Base-by-base conservation (phyloP, 2,113 vertebrate species). In the Osmerus mordax region DNA sequence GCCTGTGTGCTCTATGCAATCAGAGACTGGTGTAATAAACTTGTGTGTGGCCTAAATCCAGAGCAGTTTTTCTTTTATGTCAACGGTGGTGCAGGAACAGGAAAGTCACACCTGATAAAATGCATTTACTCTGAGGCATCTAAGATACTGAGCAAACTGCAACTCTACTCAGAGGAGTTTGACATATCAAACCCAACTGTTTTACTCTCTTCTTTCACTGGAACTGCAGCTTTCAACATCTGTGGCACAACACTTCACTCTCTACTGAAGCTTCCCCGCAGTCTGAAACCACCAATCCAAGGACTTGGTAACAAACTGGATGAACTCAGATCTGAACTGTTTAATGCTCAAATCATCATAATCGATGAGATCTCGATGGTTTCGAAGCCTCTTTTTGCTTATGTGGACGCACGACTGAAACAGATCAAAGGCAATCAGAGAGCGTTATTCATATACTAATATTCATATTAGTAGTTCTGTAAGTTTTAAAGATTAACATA, bases 311-410 rank as follows among this genome's bases (percentile, higher is more conserved):
- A 78, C 71, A 47, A 11, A 18, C 58, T 73, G n/a, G 64, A 70
- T 76, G 56, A 79, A 32, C 63, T 72, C 5, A 69, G 72, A 28
- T 54, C 65, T 32, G 32, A 63, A 12, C 52, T 84, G 36, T 64
- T 69, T 28, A 77, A 77, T 70, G 70, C 61, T 23, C 64, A 81
- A 51, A 67, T 83, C 3, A 21, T 79, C 8, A 41, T 83, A 1
- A 81, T 79, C 23, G 72, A 83, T 58, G 69, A 79, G 54, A 41
- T 81, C 4, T 78, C 72, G 2, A 81, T 82, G 76, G 58, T 86
- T 7, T 84, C 80, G 15, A 80, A 80, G 52, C 36, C 60, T 1
- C 55, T 82, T 0, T 78, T 81, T 79, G 76, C 76, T 1, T 82
- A 81, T 71, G 67, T 75, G 18, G 68, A 80, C 41, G 65, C 54